phyloP scores from a whole-genome alignment of 37 sponge, comb jelly and placozoan genomes.

The Amphimedon queenslandica region DNA sequence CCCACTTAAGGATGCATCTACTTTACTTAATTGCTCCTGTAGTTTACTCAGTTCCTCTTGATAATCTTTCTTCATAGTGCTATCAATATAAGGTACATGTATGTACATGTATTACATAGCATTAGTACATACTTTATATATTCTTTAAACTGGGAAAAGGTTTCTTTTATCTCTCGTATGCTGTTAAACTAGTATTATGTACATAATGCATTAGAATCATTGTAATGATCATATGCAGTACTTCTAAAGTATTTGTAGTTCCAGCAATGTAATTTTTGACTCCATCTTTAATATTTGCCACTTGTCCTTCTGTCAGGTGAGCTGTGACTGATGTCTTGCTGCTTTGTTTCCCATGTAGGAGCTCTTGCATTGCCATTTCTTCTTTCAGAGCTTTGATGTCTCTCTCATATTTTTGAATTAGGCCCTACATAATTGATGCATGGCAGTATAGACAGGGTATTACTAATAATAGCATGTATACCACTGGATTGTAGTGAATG shows the following conservation, averaged over 20 bases:
- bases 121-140: conserved; percentile 12
- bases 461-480: conserved; percentile 20
- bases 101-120: background rate
- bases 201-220: background rate
- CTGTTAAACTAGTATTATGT: conserved; percentile 48
- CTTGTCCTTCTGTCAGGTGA: conserved; percentile 74
- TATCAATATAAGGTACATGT: background rate
- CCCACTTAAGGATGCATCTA: no score
- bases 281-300: conserved; percentile 67
- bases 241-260: conserved; percentile 84
- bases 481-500: conserved; percentile 75
- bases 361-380: conserved; percentile 92
- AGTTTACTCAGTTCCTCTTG: background rate
- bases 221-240: no score
- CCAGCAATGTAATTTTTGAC: conserved; percentile 60
- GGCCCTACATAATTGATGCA: conserved; percentile 48
- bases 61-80: background rate
- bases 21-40: background rate
- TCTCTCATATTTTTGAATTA: conserved; percentile 83
- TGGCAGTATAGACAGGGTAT: background rate
- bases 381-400: conserved; percentile 82
- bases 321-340: no score
- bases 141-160: conserved; percentile 70
- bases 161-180: conserved; percentile 74
- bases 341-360: background rate